Base-by-base conservation (phyloP, 30 jellyfish, hydroid and myxozoan species). In the Pseudorhiza aurosa region DNA sequence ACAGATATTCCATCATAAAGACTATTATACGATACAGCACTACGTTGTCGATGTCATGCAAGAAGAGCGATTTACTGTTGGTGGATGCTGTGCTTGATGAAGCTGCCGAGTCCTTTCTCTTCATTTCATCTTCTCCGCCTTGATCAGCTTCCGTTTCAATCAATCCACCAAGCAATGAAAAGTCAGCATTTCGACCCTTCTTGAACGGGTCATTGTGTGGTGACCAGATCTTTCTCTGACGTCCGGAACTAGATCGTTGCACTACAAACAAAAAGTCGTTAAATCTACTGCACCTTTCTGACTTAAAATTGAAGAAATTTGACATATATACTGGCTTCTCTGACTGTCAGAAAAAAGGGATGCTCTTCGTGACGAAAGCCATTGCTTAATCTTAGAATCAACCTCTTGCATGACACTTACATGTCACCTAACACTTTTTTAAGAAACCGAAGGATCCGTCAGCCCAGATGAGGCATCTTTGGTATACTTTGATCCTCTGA, bases 211-310 rank as follows among this genome's bases (percentile, higher is more conserved):
- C 83, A 39, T 65, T 36, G 33, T 59, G 19, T 7, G 91, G 91
- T 2, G 91, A 55, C 91, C 91, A 80, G 5, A 25, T 28, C 29
- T 60, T 49, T 51, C 91, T 30, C 35, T 56, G 75, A 28, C 91
- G 91, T 15, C 51, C 58, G 9, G 82, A 21, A 21, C 8, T 37
- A 12, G 75, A 8, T 7, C 67, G 67, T 36, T 53, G 67, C 67
- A 19, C 67, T 53, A 19, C 5, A 53, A 53, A 6, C 36, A n/a
- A 15, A 53, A 39, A 5, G 7, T 39, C 50, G 12, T n/a, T n/a
- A n/a, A n/a, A n/a, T n/a, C n/a, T n/a, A n/a, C n/a, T n/a, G n/a
- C n/a, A n/a, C n/a, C n/a, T n/a, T n/a, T n/a, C n/a, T n/a, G n/a
- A n/a, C n/a, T n/a, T n/a, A n/a, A n/a, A n/a, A n/a, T n/a, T n/a